Percentiles rank a stretch among this genome's conserved stretches.
Conservation (phyloP, 2,888 invertebrate genomes). For the Ferrisia virgata region DNA sequence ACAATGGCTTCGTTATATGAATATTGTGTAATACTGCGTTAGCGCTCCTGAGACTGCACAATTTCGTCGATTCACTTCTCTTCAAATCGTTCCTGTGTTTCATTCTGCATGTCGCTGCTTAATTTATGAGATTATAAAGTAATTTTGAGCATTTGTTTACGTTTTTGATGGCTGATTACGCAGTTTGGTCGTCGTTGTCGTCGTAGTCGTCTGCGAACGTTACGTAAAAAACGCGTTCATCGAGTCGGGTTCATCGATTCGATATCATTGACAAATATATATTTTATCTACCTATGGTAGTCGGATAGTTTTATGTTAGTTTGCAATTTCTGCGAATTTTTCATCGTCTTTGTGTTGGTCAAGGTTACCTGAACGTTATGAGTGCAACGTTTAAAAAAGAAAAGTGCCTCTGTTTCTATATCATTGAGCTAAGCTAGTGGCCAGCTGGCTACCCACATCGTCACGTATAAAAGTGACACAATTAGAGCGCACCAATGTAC, state of each 20-base stretch:
- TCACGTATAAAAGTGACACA: constrained; percentile 7
- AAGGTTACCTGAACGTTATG: neutral
- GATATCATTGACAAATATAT: neutral
- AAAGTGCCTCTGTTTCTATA: neutral
- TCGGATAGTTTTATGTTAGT: neutral
- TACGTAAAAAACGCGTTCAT: neutral
- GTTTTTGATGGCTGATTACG: neutral
- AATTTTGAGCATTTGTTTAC: constrained; percentile 23
- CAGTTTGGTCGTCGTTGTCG: neutral
- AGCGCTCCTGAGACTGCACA: neutral
- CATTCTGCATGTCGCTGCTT: neutral
- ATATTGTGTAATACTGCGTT: neutral
- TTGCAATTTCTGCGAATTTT: neutral
- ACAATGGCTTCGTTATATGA: constrained; percentile 17
- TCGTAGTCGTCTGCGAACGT: neutral
- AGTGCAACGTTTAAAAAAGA: neutral
- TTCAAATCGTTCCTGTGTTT: neutral
- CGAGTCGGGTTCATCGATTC: neutral
- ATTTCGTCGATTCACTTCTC: neutral
- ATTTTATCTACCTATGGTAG: neutral
- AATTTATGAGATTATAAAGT: constrained; percentile 23
- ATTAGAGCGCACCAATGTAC: neutral
- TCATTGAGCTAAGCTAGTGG: too few species aligned
- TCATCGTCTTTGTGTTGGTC: neutral
- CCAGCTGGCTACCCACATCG: neutral